Evolutionary conservation across 1,140 invertebrate species (phyloP).

Genomic region (Riptortus pedestris): DNA sequence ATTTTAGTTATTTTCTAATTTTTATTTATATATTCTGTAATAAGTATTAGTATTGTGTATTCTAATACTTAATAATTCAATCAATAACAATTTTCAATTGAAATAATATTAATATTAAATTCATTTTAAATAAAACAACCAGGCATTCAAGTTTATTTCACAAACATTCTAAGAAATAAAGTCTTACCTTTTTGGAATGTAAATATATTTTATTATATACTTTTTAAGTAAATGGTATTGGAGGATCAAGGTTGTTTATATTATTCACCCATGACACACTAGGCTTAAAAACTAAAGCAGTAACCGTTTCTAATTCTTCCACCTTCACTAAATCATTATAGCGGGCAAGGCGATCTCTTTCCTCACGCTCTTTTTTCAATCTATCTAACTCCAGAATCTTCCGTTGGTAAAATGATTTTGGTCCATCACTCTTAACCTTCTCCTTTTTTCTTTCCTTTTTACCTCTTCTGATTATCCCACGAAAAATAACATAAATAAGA

Average conservation of each 20-base stretch:
- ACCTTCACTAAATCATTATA: conserved; percentile 22
- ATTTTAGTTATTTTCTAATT: no score
- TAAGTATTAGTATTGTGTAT: no score
- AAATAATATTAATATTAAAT: no score
- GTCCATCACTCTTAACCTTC: not conserved
- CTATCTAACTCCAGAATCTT: conserved; percentile 26
- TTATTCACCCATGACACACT: conserved; percentile 10
- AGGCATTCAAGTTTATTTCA: no score
- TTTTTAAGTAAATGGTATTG: not conserved
- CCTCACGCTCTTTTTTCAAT: conserved; percentile 5
- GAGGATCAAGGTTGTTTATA: not conserved
- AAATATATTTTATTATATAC: no score
- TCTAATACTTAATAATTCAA: no score
- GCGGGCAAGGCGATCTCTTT: conserved; percentile 14
- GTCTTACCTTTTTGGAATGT: no score
- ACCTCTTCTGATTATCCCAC: conserved; percentile 23
- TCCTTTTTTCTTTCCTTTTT: conserved; percentile 5
- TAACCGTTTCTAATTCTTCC: conserved; percentile 20
- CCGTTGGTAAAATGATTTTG: conserved; percentile 27
- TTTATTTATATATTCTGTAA: no score
- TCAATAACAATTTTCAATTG: no score
- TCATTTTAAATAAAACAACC: no score
- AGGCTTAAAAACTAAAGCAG: conserved; percentile 23
- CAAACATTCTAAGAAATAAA: no score
- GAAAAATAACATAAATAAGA: conserved; percentile 21